Percentiles rank a stretch among this genome's conserved stretches.
Conservation (phyloP, 2,113 vertebrate genomes). For the Cryptotis parvus region DNA sequence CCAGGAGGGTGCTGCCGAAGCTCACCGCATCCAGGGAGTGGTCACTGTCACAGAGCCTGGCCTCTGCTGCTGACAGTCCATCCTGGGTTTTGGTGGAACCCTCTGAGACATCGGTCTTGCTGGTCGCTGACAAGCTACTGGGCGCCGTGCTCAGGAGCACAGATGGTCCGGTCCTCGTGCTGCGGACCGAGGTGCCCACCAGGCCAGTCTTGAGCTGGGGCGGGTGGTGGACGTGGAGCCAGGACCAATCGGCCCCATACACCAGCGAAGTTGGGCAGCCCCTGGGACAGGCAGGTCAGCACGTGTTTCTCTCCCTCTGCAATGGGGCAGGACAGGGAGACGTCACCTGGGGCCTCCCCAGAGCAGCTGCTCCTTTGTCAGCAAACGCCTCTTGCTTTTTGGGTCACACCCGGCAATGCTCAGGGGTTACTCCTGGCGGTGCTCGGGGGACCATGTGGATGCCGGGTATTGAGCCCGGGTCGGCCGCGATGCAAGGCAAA, state of each 20-base stretch:
- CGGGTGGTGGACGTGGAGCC: conserved; percentile 17
- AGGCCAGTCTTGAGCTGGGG: background rate
- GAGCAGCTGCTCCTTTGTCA: background rate
- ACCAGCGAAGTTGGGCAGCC: conserved; percentile 93
- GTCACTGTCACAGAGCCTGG: background rate
- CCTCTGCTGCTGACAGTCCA: rapidly evolving
- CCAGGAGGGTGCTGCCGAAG: conserved; percentile 86
- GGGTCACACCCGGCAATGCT: too few species aligned
- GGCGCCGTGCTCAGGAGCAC: too few species aligned
- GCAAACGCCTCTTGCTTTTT: background rate
- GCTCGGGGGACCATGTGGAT: too few species aligned
- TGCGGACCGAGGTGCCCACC: too few species aligned
- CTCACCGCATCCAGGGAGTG: background rate
- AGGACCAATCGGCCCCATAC: conserved; percentile 97
- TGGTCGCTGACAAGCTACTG: too few species aligned
- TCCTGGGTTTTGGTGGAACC: background rate
- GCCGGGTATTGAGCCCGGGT: too few species aligned
- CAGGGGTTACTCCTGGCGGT: too few species aligned
- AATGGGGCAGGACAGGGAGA: background rate
- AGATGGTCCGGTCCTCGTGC: background rate
- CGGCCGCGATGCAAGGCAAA: too few species aligned
- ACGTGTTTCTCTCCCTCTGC: conserved; percentile 88
- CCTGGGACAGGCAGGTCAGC: conserved; percentile 89
- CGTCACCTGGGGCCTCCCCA: background rate
- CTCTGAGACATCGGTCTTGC: too few species aligned